These are phyloP conservation scores for Philopedon plagiatum DNA, from an alignment of 2,888 invertebrate genomes.

Conservation along the genomic window DNA sequence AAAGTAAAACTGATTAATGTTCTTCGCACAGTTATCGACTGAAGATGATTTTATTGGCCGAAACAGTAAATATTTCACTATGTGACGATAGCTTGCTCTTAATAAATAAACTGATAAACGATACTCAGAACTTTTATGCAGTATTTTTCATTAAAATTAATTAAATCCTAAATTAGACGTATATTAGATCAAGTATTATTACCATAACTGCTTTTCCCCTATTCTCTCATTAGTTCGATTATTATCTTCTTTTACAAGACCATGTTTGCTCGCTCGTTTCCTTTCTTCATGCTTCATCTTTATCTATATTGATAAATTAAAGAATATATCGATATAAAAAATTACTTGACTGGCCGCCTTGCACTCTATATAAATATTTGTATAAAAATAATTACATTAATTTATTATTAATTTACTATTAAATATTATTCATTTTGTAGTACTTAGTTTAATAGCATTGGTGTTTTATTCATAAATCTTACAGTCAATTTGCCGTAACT, in stretches of 20 bases:
- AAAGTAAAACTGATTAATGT: too few species aligned
- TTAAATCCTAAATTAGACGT: conserved; percentile 46
- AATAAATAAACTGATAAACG: too few species aligned
- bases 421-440: not conserved
- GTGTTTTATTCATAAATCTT: too few species aligned
- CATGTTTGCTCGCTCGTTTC: conserved; percentile 45
- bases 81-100: too few species aligned
- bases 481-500: too few species aligned
- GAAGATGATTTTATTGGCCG: too few species aligned
- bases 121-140: not conserved
- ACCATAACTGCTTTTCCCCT: conserved; percentile 48
- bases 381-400: not conserved
- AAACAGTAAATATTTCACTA: too few species aligned
- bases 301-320: conserved; percentile 46
- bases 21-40: too few species aligned
- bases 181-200: conserved; percentile 45
- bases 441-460: too few species aligned
- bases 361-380: conserved; percentile 2
- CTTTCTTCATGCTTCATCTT: conserved; percentile 35
- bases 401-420: not conserved
- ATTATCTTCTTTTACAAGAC: conserved; percentile 42
- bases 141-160: conserved; percentile 44
- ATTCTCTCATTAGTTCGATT: conserved; percentile 49
- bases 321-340: conserved; percentile 33
- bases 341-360: conserved; percentile 20